These are phyloP conservation scores for Elysia crispata DNA, from an alignment of 2,888 invertebrate genomes.

Conservation along the genomic window DNA sequence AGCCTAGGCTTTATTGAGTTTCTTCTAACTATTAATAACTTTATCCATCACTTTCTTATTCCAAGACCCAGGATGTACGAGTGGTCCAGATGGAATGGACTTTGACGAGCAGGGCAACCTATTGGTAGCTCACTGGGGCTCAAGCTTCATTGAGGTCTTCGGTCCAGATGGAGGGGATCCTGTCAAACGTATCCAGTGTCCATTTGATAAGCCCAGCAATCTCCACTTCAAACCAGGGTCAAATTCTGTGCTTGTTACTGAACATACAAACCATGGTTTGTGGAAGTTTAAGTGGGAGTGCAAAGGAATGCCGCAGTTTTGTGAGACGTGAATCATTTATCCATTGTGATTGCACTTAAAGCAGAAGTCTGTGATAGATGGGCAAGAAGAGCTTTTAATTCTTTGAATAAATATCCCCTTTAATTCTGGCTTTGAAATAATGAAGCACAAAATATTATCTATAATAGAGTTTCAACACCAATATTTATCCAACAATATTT, in stretches of 20 bases:
- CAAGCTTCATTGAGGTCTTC: slow-evolving; percentile 71
- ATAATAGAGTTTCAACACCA: too few species aligned
- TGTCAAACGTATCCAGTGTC: slow-evolving; percentile 65
- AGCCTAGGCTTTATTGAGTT: too few species aligned
- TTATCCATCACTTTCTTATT: too few species aligned
- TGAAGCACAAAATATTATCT: too few species aligned
- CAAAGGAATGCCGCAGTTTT: slow-evolving; percentile 69
- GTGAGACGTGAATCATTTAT: slow-evolving; percentile 55
- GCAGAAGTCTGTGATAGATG: too few species aligned
- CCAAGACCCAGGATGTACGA: slow-evolving; percentile 32
- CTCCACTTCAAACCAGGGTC: slow-evolving; percentile 70
- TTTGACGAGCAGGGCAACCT: slow-evolving; percentile 72
- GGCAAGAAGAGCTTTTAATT: too few species aligned
- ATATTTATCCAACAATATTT: too few species aligned
- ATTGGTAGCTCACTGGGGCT: slow-evolving; percentile 72
- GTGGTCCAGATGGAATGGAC: slow-evolving; percentile 75
- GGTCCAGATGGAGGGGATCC: slow-evolving; percentile 66
- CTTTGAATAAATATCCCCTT: too few species aligned
- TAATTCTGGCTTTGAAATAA: too few species aligned
- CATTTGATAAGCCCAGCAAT: slow-evolving; percentile 70
- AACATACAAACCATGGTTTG: slow-evolving; percentile 69
- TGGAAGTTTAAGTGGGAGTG: slow-evolving; percentile 73
- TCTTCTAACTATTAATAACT: too few species aligned
- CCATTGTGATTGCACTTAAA: too few species aligned
- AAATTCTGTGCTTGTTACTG: slow-evolving; percentile 69